Base-by-base conservation (phyloP, 2,888 invertebrate species). In the Acrocyrtus sp. region DNA sequence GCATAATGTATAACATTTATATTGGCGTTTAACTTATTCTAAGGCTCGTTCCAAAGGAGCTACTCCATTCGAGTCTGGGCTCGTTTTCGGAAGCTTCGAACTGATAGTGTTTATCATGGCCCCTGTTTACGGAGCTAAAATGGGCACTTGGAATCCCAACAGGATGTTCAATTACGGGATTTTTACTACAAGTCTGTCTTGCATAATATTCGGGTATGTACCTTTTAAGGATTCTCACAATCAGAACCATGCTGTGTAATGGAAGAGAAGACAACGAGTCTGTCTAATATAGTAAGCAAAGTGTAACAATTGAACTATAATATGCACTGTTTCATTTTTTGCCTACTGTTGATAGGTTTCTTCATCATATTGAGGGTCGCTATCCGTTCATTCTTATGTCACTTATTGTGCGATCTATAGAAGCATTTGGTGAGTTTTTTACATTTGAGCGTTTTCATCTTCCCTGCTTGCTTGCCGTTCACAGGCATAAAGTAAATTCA, bases 101-200 rank as follows among this genome's bases (percentile, higher is more conserved):
- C 77, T 86, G 5, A 68, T 62, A 1, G 77, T 77, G 19, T 79
- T 80, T 47, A 58, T 76, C 26, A 74, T 74, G 73, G 76, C 84
- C 12, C 85, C 85, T 5, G 69, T 85, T 10, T 84, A 84, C 80
- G 85, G 85, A 53, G 83, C 83, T 12, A 62, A 74, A 34, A 70
- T 74, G 62, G 24, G 70, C 3, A 39, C 39, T 21, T 58, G 54
- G n/a, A 63, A 50, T 0, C 92, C 94, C 0, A 93, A 94, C 83
- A 83, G 90, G 12, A 86, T 94, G 66, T 94, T 94, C 85, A 92
- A 92, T 82, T 89, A 89, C 15, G 95, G 95, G 0, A 92, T 95
- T 66, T 88, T 93, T 75, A 92, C 92, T 0, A 93, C 93, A 0
- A 93, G 93, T 48, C 88, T 91, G 24, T 93, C 93, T 78, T 93